phyloP scores from a whole-genome alignment of 2,113 vertebrate genomes.

The Ifrita kowaldi region DNA sequence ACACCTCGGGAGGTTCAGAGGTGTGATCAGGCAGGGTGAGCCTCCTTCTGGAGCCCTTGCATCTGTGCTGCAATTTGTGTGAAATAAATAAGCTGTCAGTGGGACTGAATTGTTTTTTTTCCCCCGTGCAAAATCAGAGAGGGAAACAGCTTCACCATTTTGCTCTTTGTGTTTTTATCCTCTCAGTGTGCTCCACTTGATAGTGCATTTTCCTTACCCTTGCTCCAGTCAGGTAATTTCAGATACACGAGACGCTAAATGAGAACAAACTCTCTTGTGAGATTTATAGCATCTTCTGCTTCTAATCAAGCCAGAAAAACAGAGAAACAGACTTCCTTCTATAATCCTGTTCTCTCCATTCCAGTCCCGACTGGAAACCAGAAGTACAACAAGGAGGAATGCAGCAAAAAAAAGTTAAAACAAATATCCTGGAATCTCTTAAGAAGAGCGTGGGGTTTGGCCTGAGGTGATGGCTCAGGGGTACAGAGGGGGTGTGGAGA shows the following conservation, averaged over 20 bases:
- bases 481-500: background rate
- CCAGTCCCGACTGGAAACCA: constrained; percentile 12
- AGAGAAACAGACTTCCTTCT: constrained; percentile 16
- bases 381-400: constrained; percentile 45
- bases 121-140: background rate
- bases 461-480: background rate
- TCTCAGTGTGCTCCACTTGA: background rate
- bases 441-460: background rate
- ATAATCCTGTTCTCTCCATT: constrained; percentile 16
- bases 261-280: constrained; percentile 12
- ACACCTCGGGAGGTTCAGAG: background rate
- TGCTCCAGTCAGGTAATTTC: background rate
- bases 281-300: constrained; percentile 56
- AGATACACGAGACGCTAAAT: background rate
- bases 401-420: background rate
- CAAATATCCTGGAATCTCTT: constrained; percentile 3
- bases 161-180: background rate
- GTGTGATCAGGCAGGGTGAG: background rate
- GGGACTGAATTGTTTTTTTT: background rate
- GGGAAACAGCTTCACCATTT: background rate
- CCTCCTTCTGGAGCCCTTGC: background rate
- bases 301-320: constrained; percentile 42
- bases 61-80: background rate
- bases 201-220: background rate
- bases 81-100: constrained; percentile 19